Evolutionary conservation across 1,140 invertebrate genomes (phyloP).

Genomic region (Drosophila navojoa): DNA sequence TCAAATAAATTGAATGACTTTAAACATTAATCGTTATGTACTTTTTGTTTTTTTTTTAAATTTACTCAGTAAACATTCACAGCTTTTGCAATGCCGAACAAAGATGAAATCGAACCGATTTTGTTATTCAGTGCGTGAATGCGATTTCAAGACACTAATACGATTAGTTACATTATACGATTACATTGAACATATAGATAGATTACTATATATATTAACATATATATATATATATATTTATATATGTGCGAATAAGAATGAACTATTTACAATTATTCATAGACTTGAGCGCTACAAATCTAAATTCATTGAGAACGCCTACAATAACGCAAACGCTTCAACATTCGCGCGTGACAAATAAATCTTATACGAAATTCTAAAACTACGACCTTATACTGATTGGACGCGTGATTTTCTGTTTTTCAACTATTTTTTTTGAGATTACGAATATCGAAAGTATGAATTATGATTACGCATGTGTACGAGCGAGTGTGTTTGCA

Average conservation of each 20-base stretch:
- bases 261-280: constrained; percentile 67
- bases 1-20: constrained; percentile 34
- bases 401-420: constrained; percentile 54
- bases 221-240: constrained; percentile 29
- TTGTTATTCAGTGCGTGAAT: constrained; percentile 50
- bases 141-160: constrained; percentile 66
- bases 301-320: constrained; percentile 28
- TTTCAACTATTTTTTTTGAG: constrained; percentile 35
- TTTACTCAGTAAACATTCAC: constrained; percentile 83
- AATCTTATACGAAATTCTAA: constrained; percentile 48
- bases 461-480: constrained; percentile 20
- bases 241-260: constrained; percentile 24
- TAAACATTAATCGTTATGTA: constrained; percentile 54
- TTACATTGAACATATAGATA: constrained; percentile 58
- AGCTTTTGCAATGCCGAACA: constrained; percentile 69
- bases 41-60: constrained; percentile 47
- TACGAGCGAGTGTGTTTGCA: constrained; percentile 34
- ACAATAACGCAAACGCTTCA: constrained; percentile 59
- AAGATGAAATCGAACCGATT: constrained; percentile 50
- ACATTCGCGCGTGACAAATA: constrained; percentile 53
- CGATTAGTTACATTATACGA: constrained; percentile 53
- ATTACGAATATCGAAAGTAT: constrained; percentile 55
- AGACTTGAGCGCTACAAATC: constrained; percentile 36
- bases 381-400: constrained; percentile 56
- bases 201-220: constrained; percentile 17